Evolutionary conservation across 2,113 vertebrate species (phyloP).

Genomic region (Gallinago undulata): DNA sequence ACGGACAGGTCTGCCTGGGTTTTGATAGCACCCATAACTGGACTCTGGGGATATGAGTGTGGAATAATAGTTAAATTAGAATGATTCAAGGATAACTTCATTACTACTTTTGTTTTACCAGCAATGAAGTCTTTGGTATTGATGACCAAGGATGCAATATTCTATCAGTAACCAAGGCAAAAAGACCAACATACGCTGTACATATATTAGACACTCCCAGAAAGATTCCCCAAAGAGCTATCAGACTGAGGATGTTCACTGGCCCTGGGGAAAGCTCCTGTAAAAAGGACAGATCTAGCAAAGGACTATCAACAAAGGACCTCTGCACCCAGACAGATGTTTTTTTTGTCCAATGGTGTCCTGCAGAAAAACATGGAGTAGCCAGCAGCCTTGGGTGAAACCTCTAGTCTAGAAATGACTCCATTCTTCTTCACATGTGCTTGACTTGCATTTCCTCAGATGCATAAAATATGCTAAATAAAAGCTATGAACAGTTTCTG

Average conservation of each 20-base stretch:
- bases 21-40: neutral
- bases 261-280: neutral
- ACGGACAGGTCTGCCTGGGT: neutral
- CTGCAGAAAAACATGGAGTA: neutral
- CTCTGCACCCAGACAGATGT: neutral
- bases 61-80: neutral
- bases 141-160: neutral
- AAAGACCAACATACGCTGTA: neutral
- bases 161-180: neutral
- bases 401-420: neutral
- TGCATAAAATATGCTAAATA: neutral
- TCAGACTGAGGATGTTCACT: neutral
- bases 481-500: neutral
- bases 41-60: neutral
- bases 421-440: neutral
- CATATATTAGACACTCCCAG: neutral
- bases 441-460: constrained; percentile 3
- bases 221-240: neutral
- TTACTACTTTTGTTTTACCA: neutral
- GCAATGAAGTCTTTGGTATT: neutral
- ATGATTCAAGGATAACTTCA: neutral
- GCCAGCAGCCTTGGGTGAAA: neutral
- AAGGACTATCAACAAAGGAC: neutral
- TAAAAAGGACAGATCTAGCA: neutral
- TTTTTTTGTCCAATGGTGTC: neutral